These are phyloP conservation scores for Regulus satrapa DNA, from an alignment of 2,113 vertebrate genomes.

Conservation along the genomic window DNA sequence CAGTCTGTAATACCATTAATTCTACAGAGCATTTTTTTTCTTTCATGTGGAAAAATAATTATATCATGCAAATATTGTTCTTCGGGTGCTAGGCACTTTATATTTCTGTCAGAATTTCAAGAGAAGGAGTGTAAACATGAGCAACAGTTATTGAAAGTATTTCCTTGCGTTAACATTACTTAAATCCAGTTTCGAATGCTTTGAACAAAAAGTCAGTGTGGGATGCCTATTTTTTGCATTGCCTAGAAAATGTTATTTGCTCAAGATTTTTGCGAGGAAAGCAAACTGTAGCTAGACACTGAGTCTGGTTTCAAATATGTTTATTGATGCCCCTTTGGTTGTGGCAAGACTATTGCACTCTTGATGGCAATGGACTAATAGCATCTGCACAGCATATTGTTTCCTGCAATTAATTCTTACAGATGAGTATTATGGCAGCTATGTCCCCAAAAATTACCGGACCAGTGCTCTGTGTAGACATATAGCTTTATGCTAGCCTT, in stretches of 20 bases:
- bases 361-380: slow-evolving; percentile 26
- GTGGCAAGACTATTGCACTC: slow-evolving; percentile 16
- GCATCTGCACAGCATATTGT: background rate
- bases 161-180: slow-evolving; percentile 29
- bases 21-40: background rate
- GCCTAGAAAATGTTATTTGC: background rate
- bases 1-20: background rate
- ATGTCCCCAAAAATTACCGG: background rate
- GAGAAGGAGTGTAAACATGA: background rate
- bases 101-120: slow-evolving; percentile 37
- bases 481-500: background rate
- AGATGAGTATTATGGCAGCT: background rate
- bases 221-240: slow-evolving; percentile 35
- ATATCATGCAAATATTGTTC: slow-evolving; percentile 56
- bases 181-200: slow-evolving; percentile 48
- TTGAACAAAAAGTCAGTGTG: slow-evolving; percentile 22
- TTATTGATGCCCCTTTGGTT: slow-evolving; percentile 20
- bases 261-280: slow-evolving; percentile 50
- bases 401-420: background rate
- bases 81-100: slow-evolving; percentile 25
- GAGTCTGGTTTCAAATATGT: slow-evolving; percentile 42
- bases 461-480: background rate
- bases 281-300: slow-evolving; percentile 10
- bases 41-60: slow-evolving; percentile 6
- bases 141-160: slow-evolving; percentile 33